Conservation (phyloP, 1,140 invertebrate genomes). For the Leptoteleia sp. region DNA sequence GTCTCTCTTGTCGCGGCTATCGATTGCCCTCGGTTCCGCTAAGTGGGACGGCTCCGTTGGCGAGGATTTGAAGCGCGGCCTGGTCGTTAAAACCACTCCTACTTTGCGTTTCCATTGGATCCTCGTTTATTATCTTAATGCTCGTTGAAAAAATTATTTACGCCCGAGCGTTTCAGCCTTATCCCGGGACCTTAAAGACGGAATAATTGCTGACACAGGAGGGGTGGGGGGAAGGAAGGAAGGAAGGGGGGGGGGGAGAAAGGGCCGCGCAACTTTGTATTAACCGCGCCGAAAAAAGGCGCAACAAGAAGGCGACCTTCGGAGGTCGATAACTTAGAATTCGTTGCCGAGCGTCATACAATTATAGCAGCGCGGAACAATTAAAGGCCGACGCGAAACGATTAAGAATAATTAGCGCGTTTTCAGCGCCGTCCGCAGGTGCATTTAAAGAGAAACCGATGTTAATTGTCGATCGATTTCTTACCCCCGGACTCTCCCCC, state of each 20-base stretch:
- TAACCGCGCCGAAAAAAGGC: constrained; percentile 13
- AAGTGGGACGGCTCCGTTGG: constrained; percentile 65
- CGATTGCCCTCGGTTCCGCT: constrained; percentile 56
- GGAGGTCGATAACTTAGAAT: constrained; percentile 56
- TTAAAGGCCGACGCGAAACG: constrained; percentile 56
- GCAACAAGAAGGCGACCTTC: constrained; percentile 23
- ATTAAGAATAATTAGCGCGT: constrained; percentile 60
- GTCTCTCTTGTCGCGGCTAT: background rate
- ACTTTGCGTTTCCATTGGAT: constrained; percentile 45
- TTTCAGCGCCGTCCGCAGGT: constrained; percentile 23
- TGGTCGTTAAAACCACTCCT: constrained; percentile 29
- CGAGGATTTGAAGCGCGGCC: constrained; percentile 5
- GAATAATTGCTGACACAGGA: constrained; percentile 19
- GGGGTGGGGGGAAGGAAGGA: no score
- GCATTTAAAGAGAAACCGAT: constrained; percentile 57
- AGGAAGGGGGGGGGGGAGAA: no score
- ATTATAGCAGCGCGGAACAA: constrained; percentile 20
- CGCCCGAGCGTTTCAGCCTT: constrained; percentile 6
- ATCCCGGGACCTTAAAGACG: constrained; percentile 16
- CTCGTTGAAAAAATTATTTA: constrained; percentile 19
- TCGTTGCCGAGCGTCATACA: constrained; percentile 28
- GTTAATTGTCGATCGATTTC: constrained; percentile 65
- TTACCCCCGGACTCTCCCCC: no score
- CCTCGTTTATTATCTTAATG: constrained; percentile 32
- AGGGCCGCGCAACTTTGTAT: constrained; percentile 30